Conservation (phyloP, 2,797 vertebrate species). For the Hydrophis major region DNA sequence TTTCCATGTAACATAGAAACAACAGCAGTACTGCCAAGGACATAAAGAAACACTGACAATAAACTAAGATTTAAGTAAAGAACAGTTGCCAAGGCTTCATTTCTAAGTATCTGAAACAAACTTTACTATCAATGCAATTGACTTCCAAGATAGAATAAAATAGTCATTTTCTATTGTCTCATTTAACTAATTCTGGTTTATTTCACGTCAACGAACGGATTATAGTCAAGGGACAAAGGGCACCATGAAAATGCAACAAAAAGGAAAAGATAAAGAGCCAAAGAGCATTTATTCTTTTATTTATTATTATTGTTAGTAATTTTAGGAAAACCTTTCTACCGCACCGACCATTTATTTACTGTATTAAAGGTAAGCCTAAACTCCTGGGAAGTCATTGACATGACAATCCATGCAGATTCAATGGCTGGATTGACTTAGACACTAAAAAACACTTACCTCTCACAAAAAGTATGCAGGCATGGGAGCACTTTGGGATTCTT, state of each 20-base stretch:
- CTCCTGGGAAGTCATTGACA: constrained; percentile 1
- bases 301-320: constrained; percentile 21
- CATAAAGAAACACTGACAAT: not conserved
- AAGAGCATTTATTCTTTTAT: constrained; percentile 17
- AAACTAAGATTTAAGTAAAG: not conserved
- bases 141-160: not conserved
- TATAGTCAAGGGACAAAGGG: no score
- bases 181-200: not conserved
- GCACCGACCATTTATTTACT: constrained; percentile 18
- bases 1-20: not conserved
- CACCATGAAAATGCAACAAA: constrained; percentile 1
- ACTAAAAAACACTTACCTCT: constrained; percentile 80
- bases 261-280: not conserved
- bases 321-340: not conserved
- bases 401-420: not conserved
- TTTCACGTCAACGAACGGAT: not conserved
- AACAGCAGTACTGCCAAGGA: not conserved
- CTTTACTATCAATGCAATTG: not conserved
- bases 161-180: not conserved
- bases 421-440: not conserved
- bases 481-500: constrained; percentile 97
- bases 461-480: constrained; percentile 98
- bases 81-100: not conserved
- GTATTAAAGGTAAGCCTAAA: constrained; percentile 6
- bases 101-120: not conserved